These are phyloP conservation scores for Ctenodactylus gundi DNA, from an alignment of 2,113 vertebrate species.

Conservation along the genomic window DNA sequence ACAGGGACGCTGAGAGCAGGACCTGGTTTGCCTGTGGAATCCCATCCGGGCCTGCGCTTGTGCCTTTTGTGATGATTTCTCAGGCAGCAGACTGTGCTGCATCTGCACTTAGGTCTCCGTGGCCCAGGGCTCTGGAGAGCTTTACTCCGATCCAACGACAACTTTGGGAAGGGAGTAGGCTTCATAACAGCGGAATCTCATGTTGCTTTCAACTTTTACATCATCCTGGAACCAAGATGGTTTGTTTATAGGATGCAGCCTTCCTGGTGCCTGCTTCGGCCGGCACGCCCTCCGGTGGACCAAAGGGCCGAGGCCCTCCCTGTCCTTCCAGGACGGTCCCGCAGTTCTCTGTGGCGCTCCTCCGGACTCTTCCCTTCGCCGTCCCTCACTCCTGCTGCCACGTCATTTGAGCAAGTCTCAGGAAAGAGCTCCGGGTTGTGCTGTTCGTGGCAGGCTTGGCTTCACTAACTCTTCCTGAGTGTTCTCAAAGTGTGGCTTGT, in stretches of 20 bases:
- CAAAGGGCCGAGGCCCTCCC: neutral
- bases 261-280: neutral
- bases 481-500: conserved; percentile 32
- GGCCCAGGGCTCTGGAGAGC: conserved; percentile 56
- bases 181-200: conserved; percentile 79
- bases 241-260: neutral
- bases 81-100: neutral
- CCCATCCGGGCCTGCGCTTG: neutral
- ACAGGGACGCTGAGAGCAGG: neutral
- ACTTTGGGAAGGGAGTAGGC: conserved; percentile 71
- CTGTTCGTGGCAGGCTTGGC: conserved; percentile 40
- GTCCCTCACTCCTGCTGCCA: neutral
- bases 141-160: conserved; percentile 71
- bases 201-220: conserved; percentile 75
- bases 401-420: conserved; percentile 51
- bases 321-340: neutral
- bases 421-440: conserved; percentile 63
- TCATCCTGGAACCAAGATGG: conserved; percentile 69
- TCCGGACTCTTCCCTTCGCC: neutral
- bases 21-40: neutral
- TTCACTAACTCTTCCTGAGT: conserved; percentile 55
- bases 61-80: neutral
- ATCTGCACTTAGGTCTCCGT: conserved; percentile 55
- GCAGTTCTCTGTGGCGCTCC: neutral
- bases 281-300: neutral